Evolutionary conservation across 2,113 vertebrate genomes (phyloP).

Genomic region (Arothron firmamentum): DNA sequence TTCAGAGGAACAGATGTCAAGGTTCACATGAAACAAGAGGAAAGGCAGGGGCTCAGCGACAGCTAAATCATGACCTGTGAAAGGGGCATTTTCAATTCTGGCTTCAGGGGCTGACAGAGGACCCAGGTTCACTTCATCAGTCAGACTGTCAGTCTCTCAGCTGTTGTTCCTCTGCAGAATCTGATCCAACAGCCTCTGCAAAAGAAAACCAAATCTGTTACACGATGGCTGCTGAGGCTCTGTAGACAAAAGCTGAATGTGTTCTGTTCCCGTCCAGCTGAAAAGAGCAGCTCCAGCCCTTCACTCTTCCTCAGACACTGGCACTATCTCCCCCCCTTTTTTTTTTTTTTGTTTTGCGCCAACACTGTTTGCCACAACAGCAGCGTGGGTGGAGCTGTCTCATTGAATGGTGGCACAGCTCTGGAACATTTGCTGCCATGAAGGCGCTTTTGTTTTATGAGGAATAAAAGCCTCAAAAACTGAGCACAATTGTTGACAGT

Average conservation of each 20-base stretch:
- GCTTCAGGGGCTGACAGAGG: not conserved
- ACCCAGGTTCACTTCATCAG: conserved; percentile 1
- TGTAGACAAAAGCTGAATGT: not conserved
- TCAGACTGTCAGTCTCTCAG: conserved; percentile 50
- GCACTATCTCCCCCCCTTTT: conserved; percentile 10
- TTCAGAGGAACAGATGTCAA: conserved; percentile 32
- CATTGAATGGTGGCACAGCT: conserved; percentile 53
- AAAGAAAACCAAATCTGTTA: conserved; percentile 11
- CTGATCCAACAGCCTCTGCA: conserved; percentile 72
- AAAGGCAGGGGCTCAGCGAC: not conserved
- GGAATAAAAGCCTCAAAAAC: conserved; percentile 59
- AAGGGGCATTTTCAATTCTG: not conserved
- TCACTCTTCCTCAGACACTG: not conserved
- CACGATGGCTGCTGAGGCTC: not conserved
- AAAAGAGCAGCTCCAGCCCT: not conserved
- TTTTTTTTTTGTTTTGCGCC: too few relatives aligned
- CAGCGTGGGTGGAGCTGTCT: conserved; percentile 42
- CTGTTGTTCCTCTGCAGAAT: conserved; percentile 82
- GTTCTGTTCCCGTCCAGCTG: not conserved
- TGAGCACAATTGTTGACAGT: conserved; percentile 63
- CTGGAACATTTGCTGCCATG: conserved; percentile 39
- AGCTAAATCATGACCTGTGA: not conserved
- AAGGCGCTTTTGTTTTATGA: conserved; percentile 59
- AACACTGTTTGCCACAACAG: conserved; percentile 47
- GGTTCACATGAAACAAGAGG: not conserved